These are phyloP conservation scores for Leptobrachium ailaonicum DNA, from an alignment of 2,113 vertebrate species.

Conservation along the genomic window DNA sequence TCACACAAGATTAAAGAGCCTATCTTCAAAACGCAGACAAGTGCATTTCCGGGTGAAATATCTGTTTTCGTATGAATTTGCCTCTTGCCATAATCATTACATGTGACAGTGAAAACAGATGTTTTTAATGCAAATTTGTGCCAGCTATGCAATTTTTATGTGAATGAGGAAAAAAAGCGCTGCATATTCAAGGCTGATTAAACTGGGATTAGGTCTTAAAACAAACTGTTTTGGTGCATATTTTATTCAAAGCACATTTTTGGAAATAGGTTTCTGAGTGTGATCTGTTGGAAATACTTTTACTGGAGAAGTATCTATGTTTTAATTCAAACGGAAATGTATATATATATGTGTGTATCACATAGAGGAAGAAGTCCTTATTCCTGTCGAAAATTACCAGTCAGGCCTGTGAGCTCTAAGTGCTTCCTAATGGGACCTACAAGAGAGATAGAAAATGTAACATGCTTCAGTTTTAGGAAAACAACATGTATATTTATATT, in stretches of 20 bases:
- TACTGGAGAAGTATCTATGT: not conserved
- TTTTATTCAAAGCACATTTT: not conserved
- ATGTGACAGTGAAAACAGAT: not conserved
- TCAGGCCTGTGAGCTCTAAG: too few species aligned
- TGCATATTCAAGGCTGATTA: constrained; percentile 5
- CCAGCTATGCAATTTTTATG: constrained; percentile 5
- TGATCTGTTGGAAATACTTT: not conserved
- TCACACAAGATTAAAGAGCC: not conserved
- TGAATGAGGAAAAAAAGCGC: not conserved
- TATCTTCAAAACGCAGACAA: not conserved
- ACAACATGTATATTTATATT: too few species aligned
- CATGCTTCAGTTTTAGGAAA: too few species aligned
- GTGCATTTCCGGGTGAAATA: constrained; percentile 2
- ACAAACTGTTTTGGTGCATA: not conserved
- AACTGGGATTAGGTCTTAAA: not conserved
- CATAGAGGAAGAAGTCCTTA: too few species aligned
- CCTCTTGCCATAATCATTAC: not conserved
- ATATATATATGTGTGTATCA: too few species aligned
- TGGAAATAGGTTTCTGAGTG: not conserved
- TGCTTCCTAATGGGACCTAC: too few species aligned
- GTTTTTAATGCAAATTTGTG: constrained; percentile 4
- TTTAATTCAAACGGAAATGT: too few species aligned
- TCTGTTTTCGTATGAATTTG: not conserved
- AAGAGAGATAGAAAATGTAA: too few species aligned
- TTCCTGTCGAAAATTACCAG: too few species aligned